Evolutionary conservation across 2,797 vertebrate genomes (phyloP).

Genomic region (Eulemur rubriventer): DNA sequence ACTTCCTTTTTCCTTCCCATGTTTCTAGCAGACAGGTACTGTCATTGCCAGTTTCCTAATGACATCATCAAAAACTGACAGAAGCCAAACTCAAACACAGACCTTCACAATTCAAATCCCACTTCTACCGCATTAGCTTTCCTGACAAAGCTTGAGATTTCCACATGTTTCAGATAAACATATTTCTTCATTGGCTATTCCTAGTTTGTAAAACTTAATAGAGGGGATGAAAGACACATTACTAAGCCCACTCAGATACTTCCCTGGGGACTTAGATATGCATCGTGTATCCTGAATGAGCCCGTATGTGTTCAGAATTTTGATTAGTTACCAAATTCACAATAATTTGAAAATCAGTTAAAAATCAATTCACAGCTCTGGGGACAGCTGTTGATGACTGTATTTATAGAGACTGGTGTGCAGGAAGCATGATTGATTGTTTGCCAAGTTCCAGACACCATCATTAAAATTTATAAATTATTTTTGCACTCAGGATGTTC

Average conservation of each 20-base stretch:
- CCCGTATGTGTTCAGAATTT: constrained; percentile 36
- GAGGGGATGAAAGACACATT: background rate
- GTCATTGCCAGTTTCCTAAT: background rate
- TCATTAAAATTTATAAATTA: background rate
- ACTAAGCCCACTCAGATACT: background rate
- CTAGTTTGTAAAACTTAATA: background rate
- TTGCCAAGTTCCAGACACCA: constrained; percentile 5
- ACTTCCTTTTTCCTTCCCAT: background rate
- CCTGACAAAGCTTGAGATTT: background rate
- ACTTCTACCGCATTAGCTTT: background rate
- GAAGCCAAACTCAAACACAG: background rate
- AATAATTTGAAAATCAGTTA: constrained; percentile 25
- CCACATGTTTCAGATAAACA: background rate
- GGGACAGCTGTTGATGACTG: background rate
- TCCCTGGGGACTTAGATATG: background rate
- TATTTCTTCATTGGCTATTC: background rate
- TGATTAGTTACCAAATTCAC: background rate
- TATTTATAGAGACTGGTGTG: background rate
- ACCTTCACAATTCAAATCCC: background rate
- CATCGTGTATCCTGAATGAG: background rate
- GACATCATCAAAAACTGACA: background rate
- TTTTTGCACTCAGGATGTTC: background rate
- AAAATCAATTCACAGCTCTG: background rate
- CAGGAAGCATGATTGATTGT: background rate
- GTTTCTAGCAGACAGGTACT: background rate